Conservation (phyloP, 2,797 vertebrate species). For the Microhierax caerulescens region DNA sequence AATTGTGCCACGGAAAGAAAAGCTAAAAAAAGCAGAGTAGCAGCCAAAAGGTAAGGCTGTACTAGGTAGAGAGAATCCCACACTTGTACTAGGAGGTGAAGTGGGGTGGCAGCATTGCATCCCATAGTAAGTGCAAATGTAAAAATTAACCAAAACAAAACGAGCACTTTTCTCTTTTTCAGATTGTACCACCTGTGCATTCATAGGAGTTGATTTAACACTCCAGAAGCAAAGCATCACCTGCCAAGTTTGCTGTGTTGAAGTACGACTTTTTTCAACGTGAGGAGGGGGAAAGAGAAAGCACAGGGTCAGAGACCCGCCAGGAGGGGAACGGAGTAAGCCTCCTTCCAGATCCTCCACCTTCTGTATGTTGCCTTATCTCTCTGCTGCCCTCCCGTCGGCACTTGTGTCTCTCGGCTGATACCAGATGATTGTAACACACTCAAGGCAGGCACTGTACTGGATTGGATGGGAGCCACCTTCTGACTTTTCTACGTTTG, state of each 20-base stretch:
- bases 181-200: constrained; percentile 69
- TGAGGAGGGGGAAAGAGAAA: constrained; percentile 46
- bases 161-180: not conserved
- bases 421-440: constrained; percentile 72
- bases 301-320: constrained; percentile 63
- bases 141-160: not conserved
- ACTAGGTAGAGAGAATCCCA: accelerated
- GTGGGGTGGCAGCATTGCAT: not conserved
- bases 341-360: constrained; percentile 53
- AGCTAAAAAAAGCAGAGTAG: constrained; percentile 76
- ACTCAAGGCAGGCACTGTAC: constrained; percentile 45
- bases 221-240: constrained; percentile 61
- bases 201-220: constrained; percentile 42
- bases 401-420: constrained; percentile 57
- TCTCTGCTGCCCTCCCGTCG: constrained; percentile 61
- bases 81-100: not conserved
- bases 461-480: constrained; percentile 59
- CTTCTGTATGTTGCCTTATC: constrained; percentile 76
- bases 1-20: constrained; percentile 88
- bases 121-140: not conserved
- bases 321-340: constrained; percentile 43
- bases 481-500: constrained; percentile 81
- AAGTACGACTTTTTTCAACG: constrained; percentile 31
- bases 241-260: constrained; percentile 64
- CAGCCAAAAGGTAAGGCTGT: constrained; percentile 59